phyloP scores from a whole-genome alignment of 1,140 invertebrate genomes.

The Muscidifurax raptorellus region DNA sequence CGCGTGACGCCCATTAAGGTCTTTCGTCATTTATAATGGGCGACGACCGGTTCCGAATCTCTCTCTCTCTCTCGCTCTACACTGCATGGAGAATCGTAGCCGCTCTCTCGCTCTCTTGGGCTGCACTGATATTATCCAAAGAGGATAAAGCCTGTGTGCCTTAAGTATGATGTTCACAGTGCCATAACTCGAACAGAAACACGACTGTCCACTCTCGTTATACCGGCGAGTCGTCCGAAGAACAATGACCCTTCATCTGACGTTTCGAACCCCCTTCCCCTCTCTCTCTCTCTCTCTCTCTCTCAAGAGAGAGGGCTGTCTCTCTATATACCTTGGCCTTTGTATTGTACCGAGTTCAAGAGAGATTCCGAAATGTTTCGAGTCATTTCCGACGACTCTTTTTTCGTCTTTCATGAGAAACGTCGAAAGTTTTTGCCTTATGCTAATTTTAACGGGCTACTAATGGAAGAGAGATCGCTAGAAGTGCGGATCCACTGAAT shows the following conservation, averaged over 20 bases:
- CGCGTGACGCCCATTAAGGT: constrained; percentile 45
- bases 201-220: constrained; percentile 50
- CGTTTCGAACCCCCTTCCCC: constrained; percentile 7
- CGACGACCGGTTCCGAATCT: constrained; percentile 39
- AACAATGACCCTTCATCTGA: constrained; percentile 52
- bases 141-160: constrained; percentile 25
- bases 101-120: background rate
- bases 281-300: constrained; percentile 17
- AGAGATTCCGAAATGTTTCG: constrained; percentile 7
- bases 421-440: constrained; percentile 25
- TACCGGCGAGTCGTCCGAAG: constrained; percentile 37
- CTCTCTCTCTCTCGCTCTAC: constrained; percentile 6
- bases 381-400: constrained; percentile 26
- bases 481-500: background rate
- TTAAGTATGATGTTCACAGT: constrained; percentile 51
- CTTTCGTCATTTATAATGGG: constrained; percentile 48
- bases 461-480: background rate
- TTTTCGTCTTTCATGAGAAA: background rate
- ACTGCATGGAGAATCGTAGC: background rate
- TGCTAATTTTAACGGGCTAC: constrained; percentile 32
- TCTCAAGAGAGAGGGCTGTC: background rate
- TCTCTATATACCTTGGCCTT: constrained; percentile 4
- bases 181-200: constrained; percentile 47
- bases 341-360: constrained; percentile 31
- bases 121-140: constrained; percentile 34